phyloP scores from a whole-genome alignment of 2,888 invertebrate species.

The Epistrophella euchroma region DNA sequence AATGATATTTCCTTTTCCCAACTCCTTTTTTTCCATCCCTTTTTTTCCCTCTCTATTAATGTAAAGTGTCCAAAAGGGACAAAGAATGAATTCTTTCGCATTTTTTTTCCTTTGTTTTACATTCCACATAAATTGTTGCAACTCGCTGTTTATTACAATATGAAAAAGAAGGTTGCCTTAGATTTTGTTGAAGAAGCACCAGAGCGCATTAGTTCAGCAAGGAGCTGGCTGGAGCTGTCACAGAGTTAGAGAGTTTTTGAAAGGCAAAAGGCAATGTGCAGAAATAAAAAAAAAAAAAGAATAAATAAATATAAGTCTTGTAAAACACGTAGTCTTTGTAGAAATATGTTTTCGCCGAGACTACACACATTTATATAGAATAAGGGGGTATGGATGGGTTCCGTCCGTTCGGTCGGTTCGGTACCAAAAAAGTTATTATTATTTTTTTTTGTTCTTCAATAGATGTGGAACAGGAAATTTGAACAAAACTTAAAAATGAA shows the following conservation, averaged over 20 bases:
- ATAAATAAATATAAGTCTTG: conserved; percentile 31
- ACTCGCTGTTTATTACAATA: conserved; percentile 68
- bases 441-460: conserved; percentile 8
- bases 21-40: neutral
- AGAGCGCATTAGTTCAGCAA: conserved; percentile 57
- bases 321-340: conserved; percentile 58
- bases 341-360: conserved; percentile 49
- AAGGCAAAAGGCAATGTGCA: conserved; percentile 40
- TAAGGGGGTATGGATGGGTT: neutral
- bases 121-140: conserved; percentile 63
- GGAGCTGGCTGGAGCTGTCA: conserved; percentile 63
- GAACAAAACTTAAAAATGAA: conserved; percentile 63
- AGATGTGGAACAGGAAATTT: conserved; percentile 68
- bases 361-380: neutral
- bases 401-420: conserved; percentile 18
- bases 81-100: conserved; percentile 40
- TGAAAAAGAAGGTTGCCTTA: conserved; percentile 30
- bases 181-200: conserved; percentile 41
- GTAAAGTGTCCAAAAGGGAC: conserved; percentile 54
- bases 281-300: neutral
- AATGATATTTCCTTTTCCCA: conserved; percentile 36
- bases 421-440: conserved; percentile 31
- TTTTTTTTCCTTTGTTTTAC: conserved; percentile 52
- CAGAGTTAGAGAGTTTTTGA: conserved; percentile 54
- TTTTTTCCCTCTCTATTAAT: conserved; percentile 33